A percentile compares a stretch with the other conserved stretches of the same genome.
Evolutionary conservation across 2,888 invertebrate species (phyloP).

Genomic region (Nephrotoma guestfalica): DNA sequence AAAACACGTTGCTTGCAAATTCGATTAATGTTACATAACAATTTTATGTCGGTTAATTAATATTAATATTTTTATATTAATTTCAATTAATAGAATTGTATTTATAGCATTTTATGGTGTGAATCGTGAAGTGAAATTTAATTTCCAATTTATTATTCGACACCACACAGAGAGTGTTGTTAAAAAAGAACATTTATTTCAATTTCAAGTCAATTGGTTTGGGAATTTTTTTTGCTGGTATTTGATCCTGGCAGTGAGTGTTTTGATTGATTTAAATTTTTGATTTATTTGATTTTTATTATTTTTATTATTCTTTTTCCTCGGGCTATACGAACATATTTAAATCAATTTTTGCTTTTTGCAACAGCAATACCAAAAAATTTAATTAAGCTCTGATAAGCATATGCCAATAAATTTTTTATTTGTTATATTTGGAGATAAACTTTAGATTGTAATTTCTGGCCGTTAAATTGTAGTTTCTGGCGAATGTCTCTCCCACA

Average conservation of each 20-base stretch:
- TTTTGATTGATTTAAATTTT: not conserved
- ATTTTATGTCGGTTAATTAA: not conserved
- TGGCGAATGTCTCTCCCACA: no score
- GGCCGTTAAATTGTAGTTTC: no score
- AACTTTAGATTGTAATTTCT: no score
- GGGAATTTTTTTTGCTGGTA: not conserved
- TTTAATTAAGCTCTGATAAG: not conserved
- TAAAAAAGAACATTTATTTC: not conserved
- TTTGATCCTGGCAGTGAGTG: not conserved
- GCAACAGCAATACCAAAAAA: not conserved
- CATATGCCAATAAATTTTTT: no score
- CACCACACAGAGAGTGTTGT: not conserved
- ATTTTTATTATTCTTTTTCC: not conserved
- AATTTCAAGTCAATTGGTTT: not conserved
- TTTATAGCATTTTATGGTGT: not conserved
- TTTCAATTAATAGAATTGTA: not conserved
- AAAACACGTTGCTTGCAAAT: not conserved
- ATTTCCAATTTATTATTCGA: not conserved
- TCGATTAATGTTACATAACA: not conserved
- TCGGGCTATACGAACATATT: not conserved
- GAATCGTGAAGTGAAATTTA: not conserved
- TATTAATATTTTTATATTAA: not conserved
- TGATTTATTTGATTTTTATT: not conserved
- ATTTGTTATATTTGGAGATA: no score
- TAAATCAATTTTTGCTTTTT: not conserved